Evolutionary conservation across 1,140 invertebrate species (phyloP).

Genomic region (Bombus soroeensis): DNA sequence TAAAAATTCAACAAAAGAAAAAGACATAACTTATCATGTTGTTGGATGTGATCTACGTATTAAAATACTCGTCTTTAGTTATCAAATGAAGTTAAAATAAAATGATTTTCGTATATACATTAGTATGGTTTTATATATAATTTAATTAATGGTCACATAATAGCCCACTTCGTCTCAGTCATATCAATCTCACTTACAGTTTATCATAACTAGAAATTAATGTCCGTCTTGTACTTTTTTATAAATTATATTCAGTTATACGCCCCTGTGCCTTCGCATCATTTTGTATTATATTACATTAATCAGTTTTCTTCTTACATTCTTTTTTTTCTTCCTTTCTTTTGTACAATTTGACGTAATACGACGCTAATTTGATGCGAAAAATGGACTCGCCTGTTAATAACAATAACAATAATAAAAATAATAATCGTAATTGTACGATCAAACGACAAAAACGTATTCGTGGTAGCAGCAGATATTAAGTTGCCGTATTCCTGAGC

Average conservation of each 20-base stretch:
- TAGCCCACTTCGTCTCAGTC: not conserved
- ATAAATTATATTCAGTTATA: too few species aligned
- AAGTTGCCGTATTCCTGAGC: constrained; percentile 39
- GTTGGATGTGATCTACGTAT: too few species aligned
- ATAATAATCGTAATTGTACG: not conserved
- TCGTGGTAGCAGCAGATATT: constrained; percentile 23
- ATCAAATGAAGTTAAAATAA: too few species aligned
- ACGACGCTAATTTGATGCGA: too few species aligned
- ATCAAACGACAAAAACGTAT: not conserved
- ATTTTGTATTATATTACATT: too few species aligned
- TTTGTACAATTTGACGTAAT: too few species aligned
- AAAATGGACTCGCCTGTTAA: not conserved
- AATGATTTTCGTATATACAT: too few species aligned
- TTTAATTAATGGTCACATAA: not conserved
- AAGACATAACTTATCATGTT: too few species aligned
- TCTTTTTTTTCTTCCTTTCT: not conserved
- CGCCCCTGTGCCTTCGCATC: too few species aligned
- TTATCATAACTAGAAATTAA: not conserved
- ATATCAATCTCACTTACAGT: not conserved
- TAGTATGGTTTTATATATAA: not conserved
- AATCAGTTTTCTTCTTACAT: too few species aligned
- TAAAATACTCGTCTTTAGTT: too few species aligned
- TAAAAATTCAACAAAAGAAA: too few species aligned
- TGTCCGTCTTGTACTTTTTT: not conserved
- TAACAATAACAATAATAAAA: not conserved